phyloP scores from a whole-genome alignment of 1,140 invertebrate genomes.

The Palaemon carinicauda region DNA sequence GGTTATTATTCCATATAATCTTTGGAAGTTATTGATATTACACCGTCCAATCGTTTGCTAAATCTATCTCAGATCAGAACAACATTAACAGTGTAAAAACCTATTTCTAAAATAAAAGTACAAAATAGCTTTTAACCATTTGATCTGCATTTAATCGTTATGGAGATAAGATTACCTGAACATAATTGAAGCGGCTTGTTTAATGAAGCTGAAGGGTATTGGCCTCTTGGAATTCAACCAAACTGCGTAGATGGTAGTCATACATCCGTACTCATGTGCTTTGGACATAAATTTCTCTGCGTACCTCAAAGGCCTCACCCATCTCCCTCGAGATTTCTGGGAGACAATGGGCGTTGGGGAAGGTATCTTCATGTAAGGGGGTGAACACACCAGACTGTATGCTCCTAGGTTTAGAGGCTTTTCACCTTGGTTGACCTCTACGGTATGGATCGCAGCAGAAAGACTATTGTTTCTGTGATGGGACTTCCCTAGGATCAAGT shows the following conservation, averaged over 20 bases:
- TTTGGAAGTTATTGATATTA: too few species aligned
- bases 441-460: too few species aligned
- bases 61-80: too few species aligned
- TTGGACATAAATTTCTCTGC: conserved; percentile 57
- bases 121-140: too few species aligned
- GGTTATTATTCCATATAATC: too few species aligned
- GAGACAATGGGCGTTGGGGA: not conserved
- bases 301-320: conserved; percentile 56
- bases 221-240: conserved; percentile 39
- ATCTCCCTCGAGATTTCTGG: not conserved
- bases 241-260: conserved; percentile 42
- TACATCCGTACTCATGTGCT: conserved; percentile 50
- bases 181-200: conserved; percentile 15
- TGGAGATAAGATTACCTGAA: not conserved
- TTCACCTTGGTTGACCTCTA: too few species aligned
- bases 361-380: not conserved
- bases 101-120: too few species aligned
- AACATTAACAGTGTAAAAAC: too few species aligned
- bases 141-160: not conserved
- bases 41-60: too few species aligned
- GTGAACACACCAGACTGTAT: not conserved
- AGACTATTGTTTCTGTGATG: too few species aligned
- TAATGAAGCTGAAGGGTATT: conserved; percentile 22
- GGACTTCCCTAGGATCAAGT: too few species aligned
- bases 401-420: not conserved